phyloP scores from a whole-genome alignment of 2,888 invertebrate species.

The Leptopterna dolabrata region DNA sequence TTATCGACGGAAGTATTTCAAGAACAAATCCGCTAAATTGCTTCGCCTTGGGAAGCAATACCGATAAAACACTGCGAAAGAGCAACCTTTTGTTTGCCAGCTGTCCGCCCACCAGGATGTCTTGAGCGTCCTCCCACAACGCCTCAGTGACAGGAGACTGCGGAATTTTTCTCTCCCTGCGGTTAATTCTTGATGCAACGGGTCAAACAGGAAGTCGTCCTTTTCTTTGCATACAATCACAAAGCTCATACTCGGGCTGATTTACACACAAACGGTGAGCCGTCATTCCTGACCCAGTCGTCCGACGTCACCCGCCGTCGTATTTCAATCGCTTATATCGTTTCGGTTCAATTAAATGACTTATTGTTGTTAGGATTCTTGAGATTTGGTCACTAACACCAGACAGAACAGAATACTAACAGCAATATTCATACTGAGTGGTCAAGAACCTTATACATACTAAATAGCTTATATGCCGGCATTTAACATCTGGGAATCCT shows the following conservation, averaged over 20 bases:
- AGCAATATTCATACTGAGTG: too few relatives aligned
- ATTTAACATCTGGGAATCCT: too few relatives aligned
- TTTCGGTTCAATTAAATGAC: too few relatives aligned
- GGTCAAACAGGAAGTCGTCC: slow-evolving; percentile 38
- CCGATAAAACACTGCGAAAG: background rate
- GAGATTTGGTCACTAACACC: too few relatives aligned
- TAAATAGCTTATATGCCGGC: too few relatives aligned
- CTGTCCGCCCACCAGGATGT: slow-evolving; percentile 16
- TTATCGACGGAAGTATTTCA: too few relatives aligned
- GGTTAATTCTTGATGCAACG: slow-evolving; percentile 21
- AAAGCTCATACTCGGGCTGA: slow-evolving; percentile 23
- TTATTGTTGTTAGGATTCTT: too few relatives aligned
- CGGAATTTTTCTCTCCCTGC: slow-evolving; percentile 6
- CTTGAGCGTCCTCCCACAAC: slow-evolving; percentile 1
- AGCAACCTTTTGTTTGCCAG: slow-evolving; percentile 20
- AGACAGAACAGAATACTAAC: too few relatives aligned
- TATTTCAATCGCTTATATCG: background rate
- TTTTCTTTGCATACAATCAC: slow-evolving; percentile 21
- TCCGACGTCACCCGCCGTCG: slow-evolving; percentile 4
- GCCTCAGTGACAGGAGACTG: background rate
- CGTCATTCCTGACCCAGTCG: slow-evolving; percentile 33
- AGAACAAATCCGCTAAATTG: background rate
- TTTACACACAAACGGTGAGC: slow-evolving; percentile 35
- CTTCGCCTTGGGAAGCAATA: background rate
- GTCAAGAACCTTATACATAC: too few relatives aligned